Percentiles rank a stretch among this genome's conserved stretches.
Conservation (phyloP, 2,113 vertebrate species). For the Paratilapia polleni region DNA sequence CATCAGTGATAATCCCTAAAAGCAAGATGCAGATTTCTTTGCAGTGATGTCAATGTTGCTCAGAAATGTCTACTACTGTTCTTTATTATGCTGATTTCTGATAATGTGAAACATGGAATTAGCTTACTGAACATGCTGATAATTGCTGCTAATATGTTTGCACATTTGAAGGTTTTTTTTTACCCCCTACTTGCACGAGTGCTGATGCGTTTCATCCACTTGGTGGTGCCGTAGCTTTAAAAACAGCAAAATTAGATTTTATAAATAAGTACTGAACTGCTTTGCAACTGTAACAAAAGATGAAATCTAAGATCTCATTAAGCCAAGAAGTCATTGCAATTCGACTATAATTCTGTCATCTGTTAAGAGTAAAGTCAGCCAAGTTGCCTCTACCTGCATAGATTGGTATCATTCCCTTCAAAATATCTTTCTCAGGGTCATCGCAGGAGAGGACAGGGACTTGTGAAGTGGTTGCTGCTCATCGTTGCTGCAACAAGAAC, state of each 20-base stretch:
- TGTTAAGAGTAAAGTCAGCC: not conserved
- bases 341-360: not conserved
- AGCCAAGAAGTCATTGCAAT: not conserved
- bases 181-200: not conserved
- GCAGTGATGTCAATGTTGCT: not conserved
- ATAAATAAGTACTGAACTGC: not conserved
- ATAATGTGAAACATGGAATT: not conserved
- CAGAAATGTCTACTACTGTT: not conserved
- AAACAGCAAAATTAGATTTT: slow-evolving; percentile 1
- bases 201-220: slow-evolving; percentile 45
- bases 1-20: not conserved
- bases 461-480: slow-evolving; percentile 92
- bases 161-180: not conserved
- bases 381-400: not conserved
- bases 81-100: not conserved
- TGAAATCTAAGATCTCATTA: not conserved
- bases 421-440: slow-evolving; percentile 58
- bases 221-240: slow-evolving; percentile 63
- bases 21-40: not conserved
- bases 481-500: slow-evolving; percentile 97
- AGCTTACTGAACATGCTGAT: not conserved
- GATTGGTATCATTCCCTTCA: not conserved
- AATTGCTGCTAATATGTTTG: not conserved
- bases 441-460: slow-evolving; percentile 82
- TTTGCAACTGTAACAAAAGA: not conserved